Evolutionary conservation across 53 echinoderm and acorn worm species (phyloP).

Genomic region (Actinopyga echinites): DNA sequence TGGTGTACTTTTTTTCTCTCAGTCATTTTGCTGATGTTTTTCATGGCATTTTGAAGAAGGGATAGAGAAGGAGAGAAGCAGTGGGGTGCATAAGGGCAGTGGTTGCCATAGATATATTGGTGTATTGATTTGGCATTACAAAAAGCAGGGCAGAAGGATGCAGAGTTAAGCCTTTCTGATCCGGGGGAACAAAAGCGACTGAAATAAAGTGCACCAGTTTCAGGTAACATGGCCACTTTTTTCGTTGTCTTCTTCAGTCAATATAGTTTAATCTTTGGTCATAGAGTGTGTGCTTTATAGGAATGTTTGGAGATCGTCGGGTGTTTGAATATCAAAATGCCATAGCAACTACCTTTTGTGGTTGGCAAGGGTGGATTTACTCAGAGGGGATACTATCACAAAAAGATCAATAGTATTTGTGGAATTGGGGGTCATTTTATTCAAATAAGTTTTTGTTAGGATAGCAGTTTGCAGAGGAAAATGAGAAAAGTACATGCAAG

Average conservation of each 20-base stretch:
- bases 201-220: background rate
- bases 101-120: slow-evolving; percentile 26
- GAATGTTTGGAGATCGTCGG: slow-evolving; percentile 11
- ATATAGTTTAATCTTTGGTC: slow-evolving; percentile 24
- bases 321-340: slow-evolving; percentile 34
- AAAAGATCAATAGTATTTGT: slow-evolving; percentile 28
- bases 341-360: slow-evolving; percentile 22
- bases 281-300: background rate
- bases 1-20: background rate
- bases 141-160: background rate
- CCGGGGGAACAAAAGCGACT: background rate
- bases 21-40: background rate
- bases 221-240: slow-evolving; percentile 18
- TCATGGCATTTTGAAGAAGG: background rate
- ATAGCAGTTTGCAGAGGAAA: slow-evolving; percentile 11
- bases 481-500: background rate
- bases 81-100: background rate
- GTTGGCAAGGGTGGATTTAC: background rate
- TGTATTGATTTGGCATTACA: slow-evolving; percentile 6
- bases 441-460: slow-evolving; percentile 17
- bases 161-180: slow-evolving; percentile 7
- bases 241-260: slow-evolving; percentile 19
- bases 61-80: background rate
- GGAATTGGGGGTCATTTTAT: slow-evolving; percentile 37
- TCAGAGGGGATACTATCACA: background rate